Evolutionary conservation across 2,797 vertebrate genomes (phyloP).

Genomic region (Peromyscus aztecus): DNA sequence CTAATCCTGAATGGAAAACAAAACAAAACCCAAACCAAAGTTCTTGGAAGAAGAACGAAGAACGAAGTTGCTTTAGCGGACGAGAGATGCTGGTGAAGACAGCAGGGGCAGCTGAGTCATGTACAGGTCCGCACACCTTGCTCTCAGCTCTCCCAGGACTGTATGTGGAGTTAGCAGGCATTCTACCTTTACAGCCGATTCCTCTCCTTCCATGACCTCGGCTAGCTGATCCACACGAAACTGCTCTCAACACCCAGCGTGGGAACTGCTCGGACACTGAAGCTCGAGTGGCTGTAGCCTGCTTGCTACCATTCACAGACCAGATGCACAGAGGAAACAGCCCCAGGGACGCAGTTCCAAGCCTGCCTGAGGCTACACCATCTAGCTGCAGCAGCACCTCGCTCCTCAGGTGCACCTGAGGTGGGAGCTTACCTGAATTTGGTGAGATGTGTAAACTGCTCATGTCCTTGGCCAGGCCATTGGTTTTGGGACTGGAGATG

Average conservation of each 20-base stretch:
- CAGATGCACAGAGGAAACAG: fast-evolving
- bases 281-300: fast-evolving
- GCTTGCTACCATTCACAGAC: fast-evolving
- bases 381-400: fast-evolving
- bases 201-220: background rate
- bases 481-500: slow-evolving; percentile 94
- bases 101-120: fast-evolving
- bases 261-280: fast-evolving
- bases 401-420: background rate
- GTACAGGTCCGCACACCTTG: background rate
- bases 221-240: background rate
- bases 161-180: fast-evolving
- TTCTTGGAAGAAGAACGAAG: background rate
- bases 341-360: fast-evolving
- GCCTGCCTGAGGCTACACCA: background rate
- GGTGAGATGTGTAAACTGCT: slow-evolving; percentile 95
- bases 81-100: fast-evolving
- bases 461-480: slow-evolving; percentile 96
- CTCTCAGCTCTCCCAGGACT: background rate
- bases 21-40: background rate
- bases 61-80: background rate
- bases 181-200: background rate
- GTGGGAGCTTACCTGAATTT: slow-evolving; percentile 89
- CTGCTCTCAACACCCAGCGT: fast-evolving
- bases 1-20: background rate